Evolutionary conservation across 2,113 vertebrate species (phyloP).

Genomic region (Odontesthes bonariensis): DNA sequence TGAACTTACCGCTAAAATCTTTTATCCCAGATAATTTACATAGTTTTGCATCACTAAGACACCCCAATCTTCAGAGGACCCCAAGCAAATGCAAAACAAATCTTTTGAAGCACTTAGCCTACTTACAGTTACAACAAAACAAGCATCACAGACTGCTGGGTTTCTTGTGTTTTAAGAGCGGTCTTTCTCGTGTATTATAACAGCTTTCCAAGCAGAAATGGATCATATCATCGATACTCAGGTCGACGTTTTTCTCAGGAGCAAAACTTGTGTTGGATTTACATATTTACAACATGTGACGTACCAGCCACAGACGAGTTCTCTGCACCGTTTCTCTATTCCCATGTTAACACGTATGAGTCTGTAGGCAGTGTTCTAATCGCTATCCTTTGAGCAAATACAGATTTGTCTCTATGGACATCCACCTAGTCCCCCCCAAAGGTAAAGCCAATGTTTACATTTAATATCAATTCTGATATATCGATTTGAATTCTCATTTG

Average conservation of each 20-base stretch:
- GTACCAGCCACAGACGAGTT: not conserved
- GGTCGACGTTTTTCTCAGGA: no score
- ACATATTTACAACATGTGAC: not conserved
- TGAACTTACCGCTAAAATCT: conserved; percentile 23
- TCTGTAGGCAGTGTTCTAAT: no score
- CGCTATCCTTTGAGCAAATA: no score
- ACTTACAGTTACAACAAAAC: conserved; percentile 2
- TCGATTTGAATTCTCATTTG: conserved; percentile 11
- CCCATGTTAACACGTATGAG: no score
- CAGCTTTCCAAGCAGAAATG: not conserved
- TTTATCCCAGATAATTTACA: conserved; percentile 47
- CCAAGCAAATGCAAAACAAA: conserved; percentile 10
- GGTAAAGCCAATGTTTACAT: conserved; percentile 12
- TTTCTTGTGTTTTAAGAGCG: not conserved
- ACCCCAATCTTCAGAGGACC: conserved; percentile 54
- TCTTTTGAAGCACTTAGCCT: conserved; percentile 23
- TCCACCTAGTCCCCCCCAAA: no score
- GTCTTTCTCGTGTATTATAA: not conserved
- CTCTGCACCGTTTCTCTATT: not conserved
- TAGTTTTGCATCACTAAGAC: conserved; percentile 44
- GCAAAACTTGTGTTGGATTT: not conserved
- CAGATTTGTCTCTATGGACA: no score
- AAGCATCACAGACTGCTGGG: not conserved
- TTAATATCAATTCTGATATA: conserved; percentile 9
- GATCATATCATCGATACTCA: not conserved